Conservation (phyloP, 2,888 invertebrate species). For the Anorthoa munda region DNA sequence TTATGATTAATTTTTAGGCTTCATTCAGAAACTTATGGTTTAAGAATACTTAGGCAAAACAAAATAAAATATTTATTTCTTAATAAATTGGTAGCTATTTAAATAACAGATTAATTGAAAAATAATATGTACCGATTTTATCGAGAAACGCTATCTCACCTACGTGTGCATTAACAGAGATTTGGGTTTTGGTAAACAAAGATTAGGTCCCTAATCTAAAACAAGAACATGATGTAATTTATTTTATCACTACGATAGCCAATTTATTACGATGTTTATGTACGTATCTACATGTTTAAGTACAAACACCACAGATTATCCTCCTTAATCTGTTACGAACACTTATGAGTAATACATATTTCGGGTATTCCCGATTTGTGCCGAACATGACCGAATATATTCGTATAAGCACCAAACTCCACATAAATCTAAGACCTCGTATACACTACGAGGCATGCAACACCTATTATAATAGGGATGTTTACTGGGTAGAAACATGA, state of each 20-base stretch:
- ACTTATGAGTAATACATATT: background rate
- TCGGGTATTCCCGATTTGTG: background rate
- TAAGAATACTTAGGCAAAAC: too few relatives aligned
- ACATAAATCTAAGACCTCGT: background rate
- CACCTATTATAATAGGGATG: background rate
- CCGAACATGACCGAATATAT: background rate
- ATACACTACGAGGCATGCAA: background rate
- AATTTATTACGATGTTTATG: background rate
- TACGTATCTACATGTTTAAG: too few relatives aligned
- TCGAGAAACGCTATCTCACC: background rate
- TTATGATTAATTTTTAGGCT: too few relatives aligned
- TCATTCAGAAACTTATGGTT: too few relatives aligned
- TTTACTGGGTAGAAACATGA: too few relatives aligned
- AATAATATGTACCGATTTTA: background rate
- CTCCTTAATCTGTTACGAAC: too few relatives aligned
- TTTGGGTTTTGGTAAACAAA: background rate
- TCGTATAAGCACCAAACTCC: background rate
- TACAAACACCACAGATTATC: too few relatives aligned
- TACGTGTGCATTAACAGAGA: background rate
- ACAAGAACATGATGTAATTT: background rate
- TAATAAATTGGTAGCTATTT: background rate
- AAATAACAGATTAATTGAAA: background rate
- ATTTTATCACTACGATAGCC: background rate
- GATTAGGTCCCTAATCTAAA: background rate
- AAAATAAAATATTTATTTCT: too few relatives aligned